Conservation (phyloP, 2,797 vertebrate genomes). For the Anomalospiza imberbis region DNA sequence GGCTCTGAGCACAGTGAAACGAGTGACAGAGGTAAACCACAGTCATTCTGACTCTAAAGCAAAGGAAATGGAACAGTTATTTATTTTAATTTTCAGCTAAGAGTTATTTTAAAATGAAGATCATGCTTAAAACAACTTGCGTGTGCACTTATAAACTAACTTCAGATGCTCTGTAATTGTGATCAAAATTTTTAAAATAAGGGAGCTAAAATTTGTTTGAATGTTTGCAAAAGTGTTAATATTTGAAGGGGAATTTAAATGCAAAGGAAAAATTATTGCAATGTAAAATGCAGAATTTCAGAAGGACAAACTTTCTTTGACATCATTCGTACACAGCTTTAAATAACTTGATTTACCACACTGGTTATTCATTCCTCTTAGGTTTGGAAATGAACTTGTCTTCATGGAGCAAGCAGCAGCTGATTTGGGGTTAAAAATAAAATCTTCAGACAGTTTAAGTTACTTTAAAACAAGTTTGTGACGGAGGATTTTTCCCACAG, state of each 20-base stretch:
- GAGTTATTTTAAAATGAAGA: not conserved
- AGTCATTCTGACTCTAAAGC: not conserved
- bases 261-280: not conserved
- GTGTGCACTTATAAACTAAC: not conserved
- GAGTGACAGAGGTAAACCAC: slow-evolving; percentile 13
- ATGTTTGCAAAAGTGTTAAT: not conserved
- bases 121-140: not conserved
- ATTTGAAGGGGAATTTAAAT: not conserved
- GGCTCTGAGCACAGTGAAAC: not conserved
- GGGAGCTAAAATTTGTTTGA: not conserved
- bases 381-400: not conserved
- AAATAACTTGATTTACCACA: not conserved
- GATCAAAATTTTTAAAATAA: not conserved
- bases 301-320: not conserved
- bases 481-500: not conserved
- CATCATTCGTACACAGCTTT: not conserved
- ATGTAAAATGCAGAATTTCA: not conserved
- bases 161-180: not conserved
- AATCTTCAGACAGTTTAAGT: not conserved
- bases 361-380: not conserved
- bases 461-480: not conserved
- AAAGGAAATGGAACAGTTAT: slow-evolving; percentile 53
- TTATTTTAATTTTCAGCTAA: not conserved
- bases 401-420: not conserved
- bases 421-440: not conserved